phyloP scores from a whole-genome alignment of 1,140 invertebrate species.

The Daktulosphaira vitifoliae region DNA sequence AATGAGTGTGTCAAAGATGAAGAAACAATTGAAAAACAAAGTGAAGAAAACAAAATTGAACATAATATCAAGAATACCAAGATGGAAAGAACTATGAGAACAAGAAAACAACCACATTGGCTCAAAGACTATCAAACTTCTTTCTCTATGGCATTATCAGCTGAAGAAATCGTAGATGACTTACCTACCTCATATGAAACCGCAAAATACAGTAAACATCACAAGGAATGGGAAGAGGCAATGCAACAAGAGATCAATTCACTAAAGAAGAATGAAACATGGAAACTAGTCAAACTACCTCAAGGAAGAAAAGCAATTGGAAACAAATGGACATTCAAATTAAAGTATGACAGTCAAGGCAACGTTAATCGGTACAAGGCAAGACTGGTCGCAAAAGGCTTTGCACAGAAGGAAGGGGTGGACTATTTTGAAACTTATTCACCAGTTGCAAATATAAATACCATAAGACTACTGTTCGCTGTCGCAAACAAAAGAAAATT shows the following conservation, averaged over 20 bases:
- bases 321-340: constrained; percentile 38
- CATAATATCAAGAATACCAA: no score
- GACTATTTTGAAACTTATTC: constrained; percentile 37
- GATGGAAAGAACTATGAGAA: neutral
- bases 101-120: neutral
- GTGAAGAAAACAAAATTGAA: neutral
- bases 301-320: constrained; percentile 8
- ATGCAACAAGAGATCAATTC: constrained; percentile 37
- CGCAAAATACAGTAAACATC: constrained; percentile 36
- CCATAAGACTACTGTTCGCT: constrained; percentile 10
- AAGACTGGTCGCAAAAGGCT: constrained; percentile 39
- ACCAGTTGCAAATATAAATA: constrained; percentile 35
- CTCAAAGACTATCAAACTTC: neutral
- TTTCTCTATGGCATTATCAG: neutral
- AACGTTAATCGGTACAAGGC: constrained; percentile 35
- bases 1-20: neutral
- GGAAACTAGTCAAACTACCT: constrained; percentile 11
- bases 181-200: constrained; percentile 37
- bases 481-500: neutral
- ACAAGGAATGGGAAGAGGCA: constrained; percentile 35
- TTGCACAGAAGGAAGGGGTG: constrained; percentile 29
- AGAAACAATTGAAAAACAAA: neutral
- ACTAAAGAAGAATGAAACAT: constrained; percentile 33
- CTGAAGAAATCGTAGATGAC: no score
- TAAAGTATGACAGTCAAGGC: neutral